A percentile compares a stretch with the other conserved stretches of the same genome.
phyloP scores from a whole-genome alignment of 2,797 vertebrate genomes.

The Galago senegalensis region DNA sequence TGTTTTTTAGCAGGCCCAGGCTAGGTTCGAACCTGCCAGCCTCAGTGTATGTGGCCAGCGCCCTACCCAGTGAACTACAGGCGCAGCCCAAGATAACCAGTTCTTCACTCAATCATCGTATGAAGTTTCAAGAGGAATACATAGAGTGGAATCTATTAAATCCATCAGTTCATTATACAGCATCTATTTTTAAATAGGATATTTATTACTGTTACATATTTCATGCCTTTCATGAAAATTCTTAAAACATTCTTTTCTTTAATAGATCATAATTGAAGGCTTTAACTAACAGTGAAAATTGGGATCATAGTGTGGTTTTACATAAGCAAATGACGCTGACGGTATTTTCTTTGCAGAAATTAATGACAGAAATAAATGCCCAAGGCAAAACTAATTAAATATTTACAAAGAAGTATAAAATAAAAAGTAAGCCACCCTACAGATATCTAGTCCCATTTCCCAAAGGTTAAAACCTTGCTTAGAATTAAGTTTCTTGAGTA shows the following conservation, averaged over 20 bases:
- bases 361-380: neutral
- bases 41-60: too few species aligned
- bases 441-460: neutral
- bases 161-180: neutral
- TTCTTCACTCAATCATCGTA: conserved; percentile 18
- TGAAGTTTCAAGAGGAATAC: conserved; percentile 6
- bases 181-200: conserved; percentile 14
- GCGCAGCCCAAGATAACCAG: neutral
- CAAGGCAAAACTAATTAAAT: conserved; percentile 6
- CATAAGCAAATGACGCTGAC: neutral
- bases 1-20: too few species aligned
- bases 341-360: conserved; percentile 8
- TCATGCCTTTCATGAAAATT: conserved; percentile 34
- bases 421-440: neutral
- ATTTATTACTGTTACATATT: neutral
- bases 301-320: neutral
- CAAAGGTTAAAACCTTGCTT: neutral
- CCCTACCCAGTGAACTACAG: too few species aligned
- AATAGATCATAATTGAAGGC: neutral
- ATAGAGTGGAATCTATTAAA: neutral
- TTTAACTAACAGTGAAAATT: conserved; percentile 2
- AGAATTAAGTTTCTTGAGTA: conserved; percentile 3
- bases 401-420: conserved; percentile 1
- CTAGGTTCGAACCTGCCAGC: too few species aligned
- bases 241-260: neutral